Evolutionary conservation across 2,888 invertebrate genomes (phyloP).

Genomic region (Agelastica alni): DNA sequence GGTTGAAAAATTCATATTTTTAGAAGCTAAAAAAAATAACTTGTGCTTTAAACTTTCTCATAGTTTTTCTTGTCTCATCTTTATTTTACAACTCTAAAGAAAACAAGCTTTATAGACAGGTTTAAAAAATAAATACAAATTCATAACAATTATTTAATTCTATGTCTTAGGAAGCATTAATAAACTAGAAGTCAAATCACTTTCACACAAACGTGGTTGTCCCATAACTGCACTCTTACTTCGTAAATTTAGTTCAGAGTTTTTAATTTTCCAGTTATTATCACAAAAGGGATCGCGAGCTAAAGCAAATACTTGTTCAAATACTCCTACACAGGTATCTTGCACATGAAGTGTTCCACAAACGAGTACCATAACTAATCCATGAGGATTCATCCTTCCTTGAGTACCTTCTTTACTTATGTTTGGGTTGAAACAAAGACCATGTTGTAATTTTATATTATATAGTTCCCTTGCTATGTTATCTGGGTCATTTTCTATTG

Average conservation of each 20-base stretch:
- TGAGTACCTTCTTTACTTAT: conserved; percentile 61
- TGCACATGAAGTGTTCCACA: conserved; percentile 67
- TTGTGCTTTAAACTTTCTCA: too few species aligned
- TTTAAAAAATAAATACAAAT: too few species aligned
- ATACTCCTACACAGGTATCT: conserved; percentile 62
- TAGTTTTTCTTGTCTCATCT: too few species aligned
- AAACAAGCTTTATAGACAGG: too few species aligned
- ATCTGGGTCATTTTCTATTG: conserved; percentile 46
- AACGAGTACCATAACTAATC: conserved; percentile 63
- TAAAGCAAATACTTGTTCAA: conserved; percentile 68
- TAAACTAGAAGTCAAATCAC: conserved; percentile 46
- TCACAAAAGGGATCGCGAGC: conserved; percentile 64
- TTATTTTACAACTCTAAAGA: too few species aligned
- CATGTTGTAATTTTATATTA: conserved; percentile 54
- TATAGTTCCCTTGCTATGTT: conserved; percentile 53
- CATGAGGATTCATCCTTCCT: conserved; percentile 65
- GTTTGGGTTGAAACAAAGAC: conserved; percentile 66
- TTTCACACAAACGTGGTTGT: conserved; percentile 44
- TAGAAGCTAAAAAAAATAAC: too few species aligned
- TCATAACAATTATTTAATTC: too few species aligned
- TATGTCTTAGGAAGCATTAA: conserved; percentile 39
- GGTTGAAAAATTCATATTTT: too few species aligned
- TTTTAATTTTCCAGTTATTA: conserved; percentile 73
- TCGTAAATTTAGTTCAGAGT: conserved; percentile 58
- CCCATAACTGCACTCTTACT: conserved; percentile 46